Base-by-base conservation (phyloP, 2,113 vertebrate species). In the Poecilia latipinna region DNA sequence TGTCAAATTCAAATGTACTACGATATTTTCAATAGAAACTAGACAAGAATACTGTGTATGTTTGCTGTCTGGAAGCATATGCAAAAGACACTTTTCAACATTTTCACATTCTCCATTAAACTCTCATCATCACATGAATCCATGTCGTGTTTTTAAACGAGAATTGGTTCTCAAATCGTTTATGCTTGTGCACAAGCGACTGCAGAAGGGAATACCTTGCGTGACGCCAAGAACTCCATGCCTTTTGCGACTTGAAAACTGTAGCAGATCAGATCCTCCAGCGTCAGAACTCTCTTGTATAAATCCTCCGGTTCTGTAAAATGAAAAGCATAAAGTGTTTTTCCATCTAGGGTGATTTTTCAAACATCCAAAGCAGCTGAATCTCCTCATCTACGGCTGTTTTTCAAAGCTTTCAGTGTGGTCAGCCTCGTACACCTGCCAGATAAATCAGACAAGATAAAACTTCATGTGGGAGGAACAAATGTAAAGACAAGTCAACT, bases 201-300 rank as follows among this genome's bases (percentile, higher is more conserved):
- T 65, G 2, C 54, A 57, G 70, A 72, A 65, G 44, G 72, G 72
- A 93, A 90, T 94, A 98, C 97, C 93, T 97, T 98, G 90, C 97
- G 94, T 69, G 97, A 98, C 62, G 96, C 96, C 51, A 98, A 93
- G 83, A 98, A 97, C 86, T 98, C 97, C 97, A 97, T 98, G 89
- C 97, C 97, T 91, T 97, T 98, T 70, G 97, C 96, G 65, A 98
- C 96, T 93, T 98, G 97, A 91, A 98, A 98, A 89, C 97, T 97
- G 86, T 98, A 98, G 93, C 96, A 98, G 75, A 98, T 98, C 84
- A 98, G 92, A 83, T 98, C 97, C 82, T 98, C 97, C 94, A 98
- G 76, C 4, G 96, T 97, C 90, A 98, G 88, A 64, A 96, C 92
- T 78, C 93, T 88, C 91, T 98, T 98, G 79, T 97, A 96, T 79